Percentiles rank a stretch among this genome's conserved stretches.
These are phyloP conservation scores for Girardinichthys multiradiatus DNA, from an alignment of 2,113 vertebrate species.

Conservation along the genomic window DNA sequence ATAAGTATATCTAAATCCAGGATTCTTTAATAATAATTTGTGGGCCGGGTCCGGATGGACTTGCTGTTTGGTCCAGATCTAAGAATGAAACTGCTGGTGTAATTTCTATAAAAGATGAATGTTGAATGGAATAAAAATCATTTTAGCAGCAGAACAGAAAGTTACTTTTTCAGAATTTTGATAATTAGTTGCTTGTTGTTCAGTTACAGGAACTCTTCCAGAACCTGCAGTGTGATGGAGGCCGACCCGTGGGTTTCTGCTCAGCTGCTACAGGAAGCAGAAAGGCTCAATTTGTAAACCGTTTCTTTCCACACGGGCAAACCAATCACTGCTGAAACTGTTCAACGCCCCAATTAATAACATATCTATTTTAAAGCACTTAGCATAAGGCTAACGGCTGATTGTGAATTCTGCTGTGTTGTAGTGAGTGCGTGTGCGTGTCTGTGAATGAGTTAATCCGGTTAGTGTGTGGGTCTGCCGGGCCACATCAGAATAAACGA, in stretches of 20 bases:
- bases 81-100: constrained; percentile 18
- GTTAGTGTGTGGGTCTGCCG: constrained; percentile 75
- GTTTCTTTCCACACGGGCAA: constrained; percentile 58
- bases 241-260: not conserved
- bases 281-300: not conserved
- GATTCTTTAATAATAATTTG: too few species aligned
- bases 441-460: constrained; percentile 73
- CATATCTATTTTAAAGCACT: constrained; percentile 63
- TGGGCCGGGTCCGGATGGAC: too few species aligned
- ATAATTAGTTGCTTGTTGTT: not conserved
- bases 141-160: not conserved
- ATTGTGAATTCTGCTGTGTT: constrained; percentile 68
- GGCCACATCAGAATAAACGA: constrained; percentile 79
- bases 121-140: not conserved
- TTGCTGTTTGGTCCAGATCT: too few species aligned
- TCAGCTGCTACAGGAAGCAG: not conserved
- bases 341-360: constrained; percentile 63
- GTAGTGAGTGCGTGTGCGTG: constrained; percentile 60
- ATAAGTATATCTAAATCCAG: too few species aligned
- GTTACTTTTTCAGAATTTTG: not conserved
- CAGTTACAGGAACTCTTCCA: not conserved
- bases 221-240: not conserved
- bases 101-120: constrained; percentile 19
- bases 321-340: constrained; percentile 57
- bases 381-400: constrained; percentile 59